Evolutionary conservation across 1,140 invertebrate species (phyloP).

Genomic region (Phocides pigmalion): DNA sequence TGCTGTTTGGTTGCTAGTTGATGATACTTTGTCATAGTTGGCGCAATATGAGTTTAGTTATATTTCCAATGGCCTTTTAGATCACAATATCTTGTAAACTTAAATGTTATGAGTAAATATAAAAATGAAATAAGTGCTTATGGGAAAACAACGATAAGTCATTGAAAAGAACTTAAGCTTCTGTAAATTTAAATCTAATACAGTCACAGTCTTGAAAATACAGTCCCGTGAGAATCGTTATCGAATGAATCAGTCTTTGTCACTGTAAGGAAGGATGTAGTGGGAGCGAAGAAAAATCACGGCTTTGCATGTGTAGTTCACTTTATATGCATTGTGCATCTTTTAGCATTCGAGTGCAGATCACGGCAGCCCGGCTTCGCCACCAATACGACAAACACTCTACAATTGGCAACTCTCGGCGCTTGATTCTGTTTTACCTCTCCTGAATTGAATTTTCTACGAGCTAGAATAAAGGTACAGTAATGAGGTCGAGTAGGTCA

Average conservation of each 20-base stretch:
- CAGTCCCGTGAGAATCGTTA: slow-evolving; percentile 36
- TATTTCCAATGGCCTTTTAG: no score
- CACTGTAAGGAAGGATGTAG: slow-evolving; percentile 46
- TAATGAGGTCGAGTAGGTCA: slow-evolving; percentile 5
- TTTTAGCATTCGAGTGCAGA: slow-evolving; percentile 43
- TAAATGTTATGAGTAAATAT: neutral
- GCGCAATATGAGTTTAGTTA: no score
- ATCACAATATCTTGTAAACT: neutral
- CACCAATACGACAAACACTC: slow-evolving; percentile 65
- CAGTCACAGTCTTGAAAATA: slow-evolving; percentile 1
- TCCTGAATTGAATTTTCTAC: slow-evolving; percentile 40
- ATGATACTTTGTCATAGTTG: no score
- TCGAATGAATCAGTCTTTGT: slow-evolving; percentile 51
- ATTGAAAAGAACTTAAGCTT: neutral
- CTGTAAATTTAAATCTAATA: neutral
- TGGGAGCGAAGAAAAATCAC: slow-evolving; percentile 64
- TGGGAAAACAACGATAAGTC: neutral
- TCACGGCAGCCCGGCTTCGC: slow-evolving; percentile 42
- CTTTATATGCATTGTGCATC: slow-evolving; percentile 71
- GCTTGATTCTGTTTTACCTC: slow-evolving; percentile 54
- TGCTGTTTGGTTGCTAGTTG: no score
- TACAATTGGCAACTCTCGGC: slow-evolving; percentile 58
- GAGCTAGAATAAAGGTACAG: slow-evolving; percentile 20
- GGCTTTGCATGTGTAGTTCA: slow-evolving; percentile 53
- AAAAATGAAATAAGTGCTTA: neutral